Evolutionary conservation across 1,140 invertebrate genomes (phyloP).

Genomic region (Psilanteris sp.): DNA sequence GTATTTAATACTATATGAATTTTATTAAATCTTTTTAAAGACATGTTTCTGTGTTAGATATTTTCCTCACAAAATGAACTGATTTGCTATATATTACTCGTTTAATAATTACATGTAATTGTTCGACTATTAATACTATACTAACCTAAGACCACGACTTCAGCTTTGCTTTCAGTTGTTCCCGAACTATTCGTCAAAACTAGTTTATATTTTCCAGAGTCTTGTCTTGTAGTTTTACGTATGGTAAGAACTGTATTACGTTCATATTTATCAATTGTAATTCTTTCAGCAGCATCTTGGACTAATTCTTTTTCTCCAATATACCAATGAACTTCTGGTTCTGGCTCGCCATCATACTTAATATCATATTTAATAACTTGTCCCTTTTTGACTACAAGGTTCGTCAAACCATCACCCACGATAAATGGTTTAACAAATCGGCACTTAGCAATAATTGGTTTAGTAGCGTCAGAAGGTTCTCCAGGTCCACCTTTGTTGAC

Average conservation of each 20-base stretch:
- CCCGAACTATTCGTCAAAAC: conserved; percentile 91
- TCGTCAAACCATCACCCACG: conserved; percentile 90
- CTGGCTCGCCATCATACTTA: conserved; percentile 96
- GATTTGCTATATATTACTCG: no score
- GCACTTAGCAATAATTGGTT: conserved; percentile 96
- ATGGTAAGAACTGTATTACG: conserved; percentile 94
- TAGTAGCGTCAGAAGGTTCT: conserved; percentile 95
- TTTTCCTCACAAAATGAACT: no score
- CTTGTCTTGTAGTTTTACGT: conserved; percentile 89
- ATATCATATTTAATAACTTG: conserved; percentile 96
- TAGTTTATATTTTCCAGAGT: conserved; percentile 95
- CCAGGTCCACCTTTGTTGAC: conserved; percentile 97
- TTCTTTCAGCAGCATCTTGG: conserved; percentile 84
- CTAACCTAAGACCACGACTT: conserved; percentile 94
- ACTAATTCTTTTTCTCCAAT: conserved; percentile 87
- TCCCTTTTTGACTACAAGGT: conserved; percentile 95
- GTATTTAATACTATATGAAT: no score
- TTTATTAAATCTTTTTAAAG: no score
- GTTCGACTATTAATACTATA: no score
- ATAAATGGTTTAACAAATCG: conserved; percentile 97
- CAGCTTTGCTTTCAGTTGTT: conserved; percentile 88
- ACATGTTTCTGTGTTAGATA: no score
- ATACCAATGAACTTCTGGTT: conserved; percentile 93
- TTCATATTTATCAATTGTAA: conserved; percentile 94
- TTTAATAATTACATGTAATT: no score